phyloP scores from a whole-genome alignment of 2,888 invertebrate genomes.

The Tyria jacobaeae region DNA sequence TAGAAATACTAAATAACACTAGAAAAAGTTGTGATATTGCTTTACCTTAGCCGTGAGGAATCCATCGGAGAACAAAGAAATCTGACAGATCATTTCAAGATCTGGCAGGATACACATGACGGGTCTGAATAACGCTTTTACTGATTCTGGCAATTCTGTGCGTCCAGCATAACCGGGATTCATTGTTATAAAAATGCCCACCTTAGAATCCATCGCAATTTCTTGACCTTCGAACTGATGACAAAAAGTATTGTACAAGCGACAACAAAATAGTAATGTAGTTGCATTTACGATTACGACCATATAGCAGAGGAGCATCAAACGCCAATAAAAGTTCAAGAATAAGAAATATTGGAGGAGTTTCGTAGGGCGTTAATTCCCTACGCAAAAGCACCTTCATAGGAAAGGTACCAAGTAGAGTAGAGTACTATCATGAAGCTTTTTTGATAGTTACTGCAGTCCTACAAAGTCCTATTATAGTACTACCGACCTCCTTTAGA shows the following conservation, averaged over 20 bases:
- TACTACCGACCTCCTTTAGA: too few relatives aligned
- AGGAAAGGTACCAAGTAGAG: too few relatives aligned
- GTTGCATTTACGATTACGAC: not conserved
- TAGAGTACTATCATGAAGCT: too few relatives aligned
- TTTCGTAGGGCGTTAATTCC: too few relatives aligned
- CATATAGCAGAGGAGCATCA: too few relatives aligned
- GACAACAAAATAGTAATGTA: not conserved
- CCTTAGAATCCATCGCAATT: conserved; percentile 93
- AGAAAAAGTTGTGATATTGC: not conserved
- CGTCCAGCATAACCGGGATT: conserved; percentile 97
- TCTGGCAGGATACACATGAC: conserved; percentile 97
- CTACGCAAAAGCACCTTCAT: too few relatives aligned
- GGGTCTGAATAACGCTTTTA: conserved; percentile 96
- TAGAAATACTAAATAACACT: too few relatives aligned
- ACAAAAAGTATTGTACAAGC: conserved; percentile 8
- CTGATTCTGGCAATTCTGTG: conserved; percentile 96
- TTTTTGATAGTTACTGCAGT: too few relatives aligned
- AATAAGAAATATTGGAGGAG: too few relatives aligned
- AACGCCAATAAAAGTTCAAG: too few relatives aligned
- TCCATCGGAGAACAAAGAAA: conserved; percentile 96
- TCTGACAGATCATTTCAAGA: conserved; percentile 95
- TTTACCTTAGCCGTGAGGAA: conserved; percentile 94
- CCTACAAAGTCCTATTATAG: too few relatives aligned
- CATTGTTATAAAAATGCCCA: conserved; percentile 98
- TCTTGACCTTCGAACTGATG: conserved; percentile 93